A percentile compares a stretch with the other conserved stretches of the same genome.
Conservation (phyloP, 2,888 invertebrate genomes). For the Empis stercorea region DNA sequence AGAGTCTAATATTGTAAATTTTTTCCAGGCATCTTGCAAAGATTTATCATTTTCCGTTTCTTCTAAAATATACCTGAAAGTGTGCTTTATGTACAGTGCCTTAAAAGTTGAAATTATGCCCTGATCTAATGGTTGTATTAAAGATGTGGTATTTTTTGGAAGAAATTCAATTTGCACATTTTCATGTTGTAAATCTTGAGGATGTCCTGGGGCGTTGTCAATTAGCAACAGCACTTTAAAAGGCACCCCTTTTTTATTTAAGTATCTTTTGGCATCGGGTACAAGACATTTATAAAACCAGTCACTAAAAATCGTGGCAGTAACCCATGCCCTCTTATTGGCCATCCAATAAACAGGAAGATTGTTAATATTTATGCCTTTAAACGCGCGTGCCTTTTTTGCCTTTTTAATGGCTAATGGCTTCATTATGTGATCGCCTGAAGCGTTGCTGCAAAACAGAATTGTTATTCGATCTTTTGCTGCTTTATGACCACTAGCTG, state of each 20-base stretch:
- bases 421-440: conserved; percentile 20
- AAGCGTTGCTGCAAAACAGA: conserved; percentile 19
- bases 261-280: conserved; percentile 12
- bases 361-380: conserved; percentile 14
- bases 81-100: conserved; percentile 16
- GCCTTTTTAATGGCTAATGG: conserved; percentile 15
- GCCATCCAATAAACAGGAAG: conserved; percentile 20
- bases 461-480: conserved; percentile 21
- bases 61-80: conserved; percentile 12
- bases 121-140: conserved; percentile 21
- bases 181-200: background rate
- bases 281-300: conserved; percentile 9
- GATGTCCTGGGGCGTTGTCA: conserved; percentile 12
- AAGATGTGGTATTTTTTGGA: conserved; percentile 18
- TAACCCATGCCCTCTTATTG: conserved; percentile 20
- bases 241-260: conserved; percentile 8
- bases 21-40: conserved; percentile 8
- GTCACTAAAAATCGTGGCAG: conserved; percentile 10
- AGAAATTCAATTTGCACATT: conserved; percentile 16
- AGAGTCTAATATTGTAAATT: conserved; percentile 11
- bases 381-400: background rate
- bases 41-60: conserved; percentile 3
- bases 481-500: conserved; percentile 17
- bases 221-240: conserved; percentile 10
- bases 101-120: conserved; percentile 22